A percentile compares a stretch with the other conserved stretches of the same genome.
Evolutionary conservation across 2,797 vertebrate species (phyloP).

Genomic region (Ctenopoma kingsleyae): DNA sequence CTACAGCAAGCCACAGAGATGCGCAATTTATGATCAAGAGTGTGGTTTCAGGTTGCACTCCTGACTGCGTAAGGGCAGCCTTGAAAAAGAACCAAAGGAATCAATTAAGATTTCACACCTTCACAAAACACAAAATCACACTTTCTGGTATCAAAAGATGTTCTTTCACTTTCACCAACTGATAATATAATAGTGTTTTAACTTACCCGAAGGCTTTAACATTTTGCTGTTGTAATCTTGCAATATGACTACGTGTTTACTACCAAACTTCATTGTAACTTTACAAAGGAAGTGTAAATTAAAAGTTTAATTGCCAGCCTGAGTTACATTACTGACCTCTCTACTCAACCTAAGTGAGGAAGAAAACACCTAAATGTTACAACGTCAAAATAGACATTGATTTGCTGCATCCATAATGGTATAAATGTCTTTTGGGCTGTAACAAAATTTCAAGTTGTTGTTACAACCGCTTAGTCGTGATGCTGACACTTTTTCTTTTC

Average conservation of each 20-base stretch:
- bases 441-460: slow-evolving; percentile 2
- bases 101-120: slow-evolving; percentile 6
- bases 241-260: slow-evolving; percentile 1
- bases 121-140: slow-evolving; percentile 10
- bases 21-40: slow-evolving; percentile 23
- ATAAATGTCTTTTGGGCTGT: not conserved
- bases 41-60: slow-evolving; percentile 17
- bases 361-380: too few relatives aligned
- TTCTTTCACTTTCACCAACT: slow-evolving; percentile 12
- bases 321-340: not conserved
- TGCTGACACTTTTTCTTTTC: not conserved
- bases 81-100: slow-evolving; percentile 23
- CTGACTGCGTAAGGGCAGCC: not conserved
- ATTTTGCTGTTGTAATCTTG: slow-evolving; percentile 25
- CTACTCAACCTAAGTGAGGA: not conserved
- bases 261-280: slow-evolving; percentile 15
- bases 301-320: slow-evolving; percentile 4
- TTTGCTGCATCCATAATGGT: not conserved
- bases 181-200: slow-evolving; percentile 16
- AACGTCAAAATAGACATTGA: too few relatives aligned
- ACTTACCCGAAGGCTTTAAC: slow-evolving; percentile 23
- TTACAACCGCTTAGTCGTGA: not conserved
- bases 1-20: slow-evolving; percentile 4
- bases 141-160: slow-evolving; percentile 21
- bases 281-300: not conserved